Percentiles rank a stretch among this genome's conserved stretches.
These are phyloP conservation scores for Chrysaora quinquecirrha DNA, from an alignment of 30 jellyfish, hydroid and myxozoan species.

Conservation along the genomic window DNA sequence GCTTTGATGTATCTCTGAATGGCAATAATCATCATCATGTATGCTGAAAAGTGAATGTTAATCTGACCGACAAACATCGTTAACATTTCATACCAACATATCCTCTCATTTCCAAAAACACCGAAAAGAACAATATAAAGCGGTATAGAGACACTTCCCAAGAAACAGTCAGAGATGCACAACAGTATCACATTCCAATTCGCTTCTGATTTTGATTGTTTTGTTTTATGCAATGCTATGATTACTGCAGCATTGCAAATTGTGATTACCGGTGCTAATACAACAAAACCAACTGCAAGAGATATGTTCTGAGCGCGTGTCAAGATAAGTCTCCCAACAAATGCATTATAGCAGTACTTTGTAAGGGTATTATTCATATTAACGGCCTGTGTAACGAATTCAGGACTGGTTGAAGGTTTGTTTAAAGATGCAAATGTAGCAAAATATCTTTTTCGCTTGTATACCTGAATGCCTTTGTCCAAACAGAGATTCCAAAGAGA, in stretches of 20 bases:
- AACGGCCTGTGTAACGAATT: too few relatives aligned
- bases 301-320: constrained; percentile 12
- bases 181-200: constrained; percentile 20
- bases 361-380: too few relatives aligned
- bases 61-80: constrained; percentile 48
- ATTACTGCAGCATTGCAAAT: constrained; percentile 22
- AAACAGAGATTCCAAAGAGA: too few relatives aligned
- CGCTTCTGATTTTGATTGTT: not conserved
- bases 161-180: constrained; percentile 45
- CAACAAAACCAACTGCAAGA: constrained; percentile 4
- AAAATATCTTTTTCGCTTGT: too few relatives aligned
- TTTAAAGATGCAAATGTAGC: too few relatives aligned
- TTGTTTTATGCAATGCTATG: constrained; percentile 21
- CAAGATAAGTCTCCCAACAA: constrained; percentile 24
- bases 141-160: constrained; percentile 30
- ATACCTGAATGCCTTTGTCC: too few relatives aligned
- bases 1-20: constrained; percentile 32
- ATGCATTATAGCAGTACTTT: constrained; percentile 26
- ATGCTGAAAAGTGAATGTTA: constrained; percentile 46
- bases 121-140: constrained; percentile 16
- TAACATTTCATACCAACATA: constrained; percentile 36
- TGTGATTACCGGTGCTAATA: constrained; percentile 16
- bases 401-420: too few relatives aligned
- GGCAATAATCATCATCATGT: constrained; percentile 38
- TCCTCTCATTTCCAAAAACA: constrained; percentile 33